Base-by-base conservation (phyloP, 1,140 invertebrate species). In the Bombus sylvicola region DNA sequence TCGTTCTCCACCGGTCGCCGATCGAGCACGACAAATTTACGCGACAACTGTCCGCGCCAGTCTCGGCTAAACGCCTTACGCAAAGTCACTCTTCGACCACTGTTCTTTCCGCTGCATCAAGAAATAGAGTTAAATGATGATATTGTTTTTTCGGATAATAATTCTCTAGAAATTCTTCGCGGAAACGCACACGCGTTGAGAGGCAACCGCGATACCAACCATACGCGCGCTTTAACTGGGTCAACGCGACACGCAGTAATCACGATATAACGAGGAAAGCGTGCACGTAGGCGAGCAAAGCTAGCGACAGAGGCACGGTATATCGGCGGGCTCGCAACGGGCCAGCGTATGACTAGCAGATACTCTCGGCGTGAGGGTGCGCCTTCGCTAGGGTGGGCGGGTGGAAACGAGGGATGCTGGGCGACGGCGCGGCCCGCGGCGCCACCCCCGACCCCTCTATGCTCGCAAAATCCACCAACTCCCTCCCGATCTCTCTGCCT, bases 381-480 rank as follows among this genome's bases (percentile, higher is more conserved):
- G 94, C 94, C 94, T 94, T 92, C 78, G 86, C 88, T 87, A 87
- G 90, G 89, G 86, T 84, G 85, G 87, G 86, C 85, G 88, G 87
- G 86, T 88, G 92, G 92, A 90, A 89, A 89, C 92, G 91, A 93
- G 92, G 94, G 94, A 95, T 94, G 94, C 94, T 95, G 94, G 93
- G 94, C 94, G 94, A 95, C 94, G 94, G 94, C 94, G 94, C 94
- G 92, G 94, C 92, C 92, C 85, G 91, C 92, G 94, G 94, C 94
- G 94, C 94, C 94, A 93, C 93, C 93, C 91, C 89, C 83, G 66
- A 88, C 91, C 88, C 88, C 91, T 90, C 86, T 87, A 74, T 88
- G 73, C 83, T 85, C 86, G 83, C 89, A 82, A 89, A 88, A 91
- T 89, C 85, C 89, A 87, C 89, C 89, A 89, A 84, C 69, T 78